Base-by-base conservation (phyloP, 2,888 invertebrate species). In the Ophraella communa region DNA sequence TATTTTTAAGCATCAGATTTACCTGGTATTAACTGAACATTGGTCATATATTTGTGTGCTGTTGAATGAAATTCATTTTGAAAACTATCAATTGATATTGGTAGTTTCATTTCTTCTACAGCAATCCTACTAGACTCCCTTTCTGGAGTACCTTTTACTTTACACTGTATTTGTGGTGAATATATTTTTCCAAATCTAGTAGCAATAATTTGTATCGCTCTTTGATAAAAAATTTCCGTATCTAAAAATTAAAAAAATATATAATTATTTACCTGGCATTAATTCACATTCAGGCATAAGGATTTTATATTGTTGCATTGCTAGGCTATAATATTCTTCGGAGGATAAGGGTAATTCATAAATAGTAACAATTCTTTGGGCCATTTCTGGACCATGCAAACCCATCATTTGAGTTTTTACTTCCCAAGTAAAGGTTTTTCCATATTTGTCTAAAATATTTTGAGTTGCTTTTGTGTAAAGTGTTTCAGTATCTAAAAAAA, bases 201-300 rank as follows among this genome's bases (percentile, higher is more conserved):
- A 71, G 90, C 89, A 70, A 93, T 86, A 73, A 87, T 85, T 66
- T 87, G 85, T 74, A 91, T 89, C 76, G 91, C 90, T 76, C 87
- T 86, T 74, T 91, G 90, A 81, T 95, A 95, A 44, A 93, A 85
- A 62, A 83, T 84, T 82, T 95, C 95, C 0, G 94, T 92, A 82
- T 95, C 95, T 94, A 85, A 49, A 85, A 84, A 66, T 20, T 57
- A 42, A 57, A 65, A 60, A 39, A 7, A 39, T 54, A 7, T n/a
- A n/a, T n/a, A n/a, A n/a, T 66, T 67, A 62, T 45, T 70, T 86
- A 92, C 92, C 94, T 84, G 93, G 92, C 83, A 92, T 82, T 55
- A 92, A 78, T 71, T 86, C 74, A 20, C 88, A 85, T 54, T 87
- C 81, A 11, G 86, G 84, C 83, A 94, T 90, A 47, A 90, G 73